Base-by-base conservation (phyloP, 2,797 vertebrate genomes). In the Ispidina lecontei region DNA sequence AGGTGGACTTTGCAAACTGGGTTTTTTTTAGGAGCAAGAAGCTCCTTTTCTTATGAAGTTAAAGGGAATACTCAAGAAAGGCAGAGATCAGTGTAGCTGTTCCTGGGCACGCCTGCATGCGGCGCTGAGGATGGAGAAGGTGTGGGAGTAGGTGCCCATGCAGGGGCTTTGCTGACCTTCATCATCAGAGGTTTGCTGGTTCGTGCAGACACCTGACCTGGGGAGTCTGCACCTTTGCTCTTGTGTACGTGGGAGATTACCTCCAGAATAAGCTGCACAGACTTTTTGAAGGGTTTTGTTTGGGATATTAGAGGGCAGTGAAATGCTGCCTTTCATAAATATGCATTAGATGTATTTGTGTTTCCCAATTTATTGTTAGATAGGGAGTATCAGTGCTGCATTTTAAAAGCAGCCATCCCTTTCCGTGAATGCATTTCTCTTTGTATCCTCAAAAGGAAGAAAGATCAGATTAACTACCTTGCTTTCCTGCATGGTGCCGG, bases 401-500 rank as follows among this genome's bases (percentile, higher is more conserved):
- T 93, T 91, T 84, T 73, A 80, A 91, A 89, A 83, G 37, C 47
- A 75, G 46, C 58, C 76, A n/a, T 49, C 31, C 54, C 39, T 56
- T 76, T 63, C 68, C 71, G 33, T 47, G 31, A 47, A 74, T 51
- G 51, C 41, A 8, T 80, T 82, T 82, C 28, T 85, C 58, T 91
- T 76, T 46, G 46, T 77, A 77, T n/a, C 47, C 60, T 84, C 84
- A 31, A 80, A 84, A 74, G 71, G 28, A 8, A 37, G 17, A 78
- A 72, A 37, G 54, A 31, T 9, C 2, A 4, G 31, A 73, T 90
- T 84, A 94, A 51, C 62, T 87, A 8, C n/a, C 8, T 92, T 44
- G 60, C 70, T 87, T 87, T 87, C 54, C 58, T 35, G 8, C 58
- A 7, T 5, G 0, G 25, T 55, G 62, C n/a, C 0, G 0, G 52